Conservation (phyloP, 2,888 invertebrate genomes). For the Lydus trimaculatus region DNA sequence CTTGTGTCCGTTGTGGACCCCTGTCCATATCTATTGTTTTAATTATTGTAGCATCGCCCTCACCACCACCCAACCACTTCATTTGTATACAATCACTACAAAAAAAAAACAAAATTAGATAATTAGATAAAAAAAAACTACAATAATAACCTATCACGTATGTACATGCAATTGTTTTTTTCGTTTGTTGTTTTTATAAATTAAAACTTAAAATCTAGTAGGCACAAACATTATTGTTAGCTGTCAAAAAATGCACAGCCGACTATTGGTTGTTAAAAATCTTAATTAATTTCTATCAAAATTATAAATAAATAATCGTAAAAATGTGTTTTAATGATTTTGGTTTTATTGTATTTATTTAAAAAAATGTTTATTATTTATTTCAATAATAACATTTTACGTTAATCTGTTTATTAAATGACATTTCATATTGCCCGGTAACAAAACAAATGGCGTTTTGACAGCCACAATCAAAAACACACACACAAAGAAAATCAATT, state of each 20-base stretch:
- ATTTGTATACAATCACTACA: constrained; percentile 63
- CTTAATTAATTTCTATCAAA: neutral
- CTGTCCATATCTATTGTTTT: constrained; percentile 67
- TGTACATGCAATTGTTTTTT: neutral
- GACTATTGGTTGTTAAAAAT: constrained; percentile 2
- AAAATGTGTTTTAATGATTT: neutral
- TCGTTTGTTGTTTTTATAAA: neutral
- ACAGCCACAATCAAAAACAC: constrained; percentile 53
- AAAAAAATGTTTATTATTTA: neutral
- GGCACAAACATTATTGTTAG: constrained; percentile 24
- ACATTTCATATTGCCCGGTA: constrained; percentile 60
- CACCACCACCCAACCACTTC: constrained; percentile 79
- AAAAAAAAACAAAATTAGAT: neutral
- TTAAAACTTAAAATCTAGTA: neutral
- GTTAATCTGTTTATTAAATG: constrained; percentile 57
- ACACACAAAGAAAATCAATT: constrained; percentile 63
- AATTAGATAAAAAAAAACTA: neutral
- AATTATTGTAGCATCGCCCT: constrained; percentile 69
- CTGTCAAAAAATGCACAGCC: constrained; percentile 31
- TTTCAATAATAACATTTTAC: constrained; percentile 34
- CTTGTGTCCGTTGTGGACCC: constrained; percentile 77
- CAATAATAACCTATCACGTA: neutral
- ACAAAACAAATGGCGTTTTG: constrained; percentile 64
- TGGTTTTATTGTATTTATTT: neutral
- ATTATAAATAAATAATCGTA: no score